A percentile compares a stretch with the other conserved stretches of the same genome.
Conservation (phyloP, 2,113 vertebrate species). For the Petrocephalus microphthalmus region DNA sequence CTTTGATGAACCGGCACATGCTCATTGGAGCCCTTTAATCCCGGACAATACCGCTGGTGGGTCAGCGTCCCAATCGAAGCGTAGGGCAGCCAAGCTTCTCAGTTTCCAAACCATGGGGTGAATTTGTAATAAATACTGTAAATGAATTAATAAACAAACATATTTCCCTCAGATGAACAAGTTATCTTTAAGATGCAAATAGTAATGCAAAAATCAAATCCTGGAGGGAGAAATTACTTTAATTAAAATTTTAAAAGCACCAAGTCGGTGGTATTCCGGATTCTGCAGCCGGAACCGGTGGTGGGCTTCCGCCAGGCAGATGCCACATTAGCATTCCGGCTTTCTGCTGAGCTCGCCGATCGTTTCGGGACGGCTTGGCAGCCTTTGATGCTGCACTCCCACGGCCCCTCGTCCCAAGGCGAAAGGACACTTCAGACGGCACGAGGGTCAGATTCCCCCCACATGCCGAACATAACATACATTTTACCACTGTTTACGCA, state of each 20-base stretch:
- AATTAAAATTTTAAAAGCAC: not conserved
- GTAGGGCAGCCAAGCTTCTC: not conserved
- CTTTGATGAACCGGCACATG: too few species aligned
- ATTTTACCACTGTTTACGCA: not conserved
- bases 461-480: not conserved
- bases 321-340: conserved; percentile 10
- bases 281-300: not conserved
- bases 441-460: not conserved
- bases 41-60: not conserved
- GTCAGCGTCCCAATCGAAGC: not conserved
- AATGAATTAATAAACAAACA: not conserved
- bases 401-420: not conserved
- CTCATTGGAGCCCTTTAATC: not conserved
- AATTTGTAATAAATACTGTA: not conserved
- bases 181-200: conserved; percentile 11
- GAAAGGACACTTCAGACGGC: not conserved
- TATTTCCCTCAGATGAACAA: not conserved
- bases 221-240: conserved; percentile 23
- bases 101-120: not conserved
- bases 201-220: conserved; percentile 17
- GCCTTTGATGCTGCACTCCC: conserved; percentile 11
- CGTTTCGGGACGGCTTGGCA: not conserved
- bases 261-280: not conserved
- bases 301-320: not conserved
- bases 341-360: not conserved